A percentile compares a stretch with the other conserved stretches of the same genome.
These are phyloP conservation scores for Chromobotia macracanthus DNA, from an alignment of 2,797 vertebrate species.

Conservation along the genomic window DNA sequence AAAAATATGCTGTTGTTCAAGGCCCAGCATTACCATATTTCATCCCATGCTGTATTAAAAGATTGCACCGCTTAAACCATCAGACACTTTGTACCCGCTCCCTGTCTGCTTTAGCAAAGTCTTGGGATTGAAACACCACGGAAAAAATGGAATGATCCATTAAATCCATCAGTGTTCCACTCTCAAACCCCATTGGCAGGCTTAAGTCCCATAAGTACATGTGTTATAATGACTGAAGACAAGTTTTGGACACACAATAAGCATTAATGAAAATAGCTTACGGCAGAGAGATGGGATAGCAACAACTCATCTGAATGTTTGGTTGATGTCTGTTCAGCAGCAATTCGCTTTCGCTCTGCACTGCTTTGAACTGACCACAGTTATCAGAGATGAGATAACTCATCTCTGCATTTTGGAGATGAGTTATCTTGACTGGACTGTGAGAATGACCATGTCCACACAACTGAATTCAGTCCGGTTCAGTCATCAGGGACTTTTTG, in stretches of 20 bases:
- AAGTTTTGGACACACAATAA: slow-evolving; percentile 34
- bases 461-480: slow-evolving; percentile 7
- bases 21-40: slow-evolving; percentile 40
- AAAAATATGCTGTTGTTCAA: slow-evolving; percentile 36
- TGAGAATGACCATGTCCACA: background rate
- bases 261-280: slow-evolving; percentile 19
- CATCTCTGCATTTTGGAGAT: background rate
- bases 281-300: slow-evolving; percentile 6
- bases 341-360: background rate
- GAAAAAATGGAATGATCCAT: slow-evolving; percentile 18
- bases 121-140: background rate
- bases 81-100: slow-evolving; percentile 22
- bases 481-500: background rate
- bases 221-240: slow-evolving; percentile 43
- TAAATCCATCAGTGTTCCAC: slow-evolving; percentile 36
- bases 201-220: slow-evolving; percentile 36
- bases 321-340: slow-evolving; percentile 9
- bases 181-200: slow-evolving; percentile 41
- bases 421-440: slow-evolving; percentile 5
- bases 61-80: slow-evolving; percentile 42
- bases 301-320: background rate
- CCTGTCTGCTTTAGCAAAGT: slow-evolving; percentile 27
- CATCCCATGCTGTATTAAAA: slow-evolving; percentile 44
- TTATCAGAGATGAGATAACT: too few species aligned
- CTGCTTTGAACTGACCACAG: background rate